phyloP scores from a whole-genome alignment of 2,113 vertebrate species.

The Malaclemys terrapin region DNA sequence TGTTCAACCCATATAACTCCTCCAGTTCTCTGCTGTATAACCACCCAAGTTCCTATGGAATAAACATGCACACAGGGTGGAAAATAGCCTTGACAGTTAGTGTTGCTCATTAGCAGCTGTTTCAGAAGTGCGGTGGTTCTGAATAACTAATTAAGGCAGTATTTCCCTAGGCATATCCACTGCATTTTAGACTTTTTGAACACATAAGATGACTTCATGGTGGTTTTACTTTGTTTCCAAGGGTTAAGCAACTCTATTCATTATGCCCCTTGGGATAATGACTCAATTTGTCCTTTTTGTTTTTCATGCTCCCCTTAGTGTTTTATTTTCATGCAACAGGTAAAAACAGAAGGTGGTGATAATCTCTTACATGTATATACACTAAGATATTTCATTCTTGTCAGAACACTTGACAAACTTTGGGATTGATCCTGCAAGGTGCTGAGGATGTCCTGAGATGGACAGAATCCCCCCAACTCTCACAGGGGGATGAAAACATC shows the following conservation, averaged over 20 bases:
- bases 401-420: background rate
- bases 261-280: background rate
- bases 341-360: background rate
- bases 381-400: background rate
- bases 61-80: background rate
- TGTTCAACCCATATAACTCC: rapidly evolving
- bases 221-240: background rate
- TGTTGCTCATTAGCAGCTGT: background rate
- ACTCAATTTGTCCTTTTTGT: background rate
- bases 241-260: background rate
- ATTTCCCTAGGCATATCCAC: background rate
- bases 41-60: background rate
- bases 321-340: background rate
- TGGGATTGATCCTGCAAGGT: background rate
- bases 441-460: background rate
- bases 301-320: background rate
- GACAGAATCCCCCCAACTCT: background rate
- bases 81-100: background rate
- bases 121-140: background rate
- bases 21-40: rapidly evolving
- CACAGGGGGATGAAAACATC: background rate
- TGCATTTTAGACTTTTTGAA: rapidly evolving
- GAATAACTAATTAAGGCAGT: background rate
- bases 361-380: background rate
- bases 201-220: background rate